Conservation (phyloP, 2,888 invertebrate genomes). For the Theretra japonica region DNA sequence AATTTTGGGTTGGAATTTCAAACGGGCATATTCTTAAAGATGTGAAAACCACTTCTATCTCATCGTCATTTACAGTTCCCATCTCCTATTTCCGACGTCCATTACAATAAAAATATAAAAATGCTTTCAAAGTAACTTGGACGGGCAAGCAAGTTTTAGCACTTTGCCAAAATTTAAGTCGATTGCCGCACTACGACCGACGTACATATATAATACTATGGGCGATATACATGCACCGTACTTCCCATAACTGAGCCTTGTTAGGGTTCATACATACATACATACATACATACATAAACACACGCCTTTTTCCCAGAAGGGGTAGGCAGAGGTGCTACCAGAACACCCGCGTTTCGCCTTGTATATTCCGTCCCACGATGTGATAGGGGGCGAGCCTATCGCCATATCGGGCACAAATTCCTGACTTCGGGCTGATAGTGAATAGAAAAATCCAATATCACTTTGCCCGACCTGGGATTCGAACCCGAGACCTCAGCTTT, state of each 20-base stretch:
- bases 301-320: no score
- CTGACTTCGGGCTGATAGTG: no score
- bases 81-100: not conserved
- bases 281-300: no score
- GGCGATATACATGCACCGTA: not conserved
- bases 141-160: not conserved
- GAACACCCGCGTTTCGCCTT: no score
- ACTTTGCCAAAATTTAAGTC: not conserved
- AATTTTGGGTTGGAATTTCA: not conserved
- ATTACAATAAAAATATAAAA: slow-evolving; percentile 6
- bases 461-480: no score
- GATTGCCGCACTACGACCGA: not conserved
- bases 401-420: no score
- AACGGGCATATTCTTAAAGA: not conserved
- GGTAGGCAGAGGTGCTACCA: no score
- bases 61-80: not conserved
- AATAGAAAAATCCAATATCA: no score
- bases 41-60: not conserved
- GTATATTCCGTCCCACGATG: no score
- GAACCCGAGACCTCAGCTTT: no score
- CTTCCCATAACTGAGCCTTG: not conserved
- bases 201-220: not conserved
- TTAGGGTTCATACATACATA: no score
- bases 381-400: no score
- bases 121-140: slow-evolving; percentile 2